These are phyloP conservation scores for Trematomus loennbergii DNA, from an alignment of 2,113 vertebrate genomes.

Conservation along the genomic window DNA sequence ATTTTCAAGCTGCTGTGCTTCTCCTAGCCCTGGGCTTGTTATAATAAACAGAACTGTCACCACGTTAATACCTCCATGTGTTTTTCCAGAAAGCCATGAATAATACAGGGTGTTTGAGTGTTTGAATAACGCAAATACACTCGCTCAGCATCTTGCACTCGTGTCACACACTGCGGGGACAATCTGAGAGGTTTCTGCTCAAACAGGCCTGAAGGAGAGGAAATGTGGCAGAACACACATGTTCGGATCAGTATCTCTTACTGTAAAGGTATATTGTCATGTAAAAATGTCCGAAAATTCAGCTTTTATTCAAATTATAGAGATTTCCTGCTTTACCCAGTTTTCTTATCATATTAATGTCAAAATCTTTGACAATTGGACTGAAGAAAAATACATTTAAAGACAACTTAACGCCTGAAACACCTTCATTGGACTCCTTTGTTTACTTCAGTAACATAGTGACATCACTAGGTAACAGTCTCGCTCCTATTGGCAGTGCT, in stretches of 20 bases:
- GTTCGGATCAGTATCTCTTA: constrained; percentile 29
- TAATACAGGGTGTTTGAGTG: constrained; percentile 70
- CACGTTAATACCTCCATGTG: constrained; percentile 64
- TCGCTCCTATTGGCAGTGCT: too few species aligned
- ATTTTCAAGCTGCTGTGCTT: constrained; percentile 50
- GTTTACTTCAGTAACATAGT: too few species aligned
- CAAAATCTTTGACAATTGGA: too few species aligned
- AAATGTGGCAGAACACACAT: constrained; percentile 31
- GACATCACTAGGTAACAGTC: too few species aligned
- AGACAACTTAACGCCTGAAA: too few species aligned
- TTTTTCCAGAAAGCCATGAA: constrained; percentile 67
- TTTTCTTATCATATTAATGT: too few species aligned
- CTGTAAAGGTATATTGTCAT: too few species aligned
- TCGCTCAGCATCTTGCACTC: constrained; percentile 10
- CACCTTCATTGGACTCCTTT: too few species aligned
- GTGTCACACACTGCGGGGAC: constrained; percentile 3
- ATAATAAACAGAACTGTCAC: constrained; percentile 65
- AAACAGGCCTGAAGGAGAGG: background rate
- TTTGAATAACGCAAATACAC: constrained; percentile 62
- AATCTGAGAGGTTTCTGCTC: constrained; percentile 12
- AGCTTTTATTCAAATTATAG: too few species aligned
- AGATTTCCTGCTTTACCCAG: too few species aligned
- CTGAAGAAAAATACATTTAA: too few species aligned
- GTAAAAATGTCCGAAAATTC: too few species aligned
- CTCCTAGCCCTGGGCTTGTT: constrained; percentile 53